Evolutionary conservation across 2,797 vertebrate genomes (phyloP).

Genomic region (Poeciliopsis turneri): DNA sequence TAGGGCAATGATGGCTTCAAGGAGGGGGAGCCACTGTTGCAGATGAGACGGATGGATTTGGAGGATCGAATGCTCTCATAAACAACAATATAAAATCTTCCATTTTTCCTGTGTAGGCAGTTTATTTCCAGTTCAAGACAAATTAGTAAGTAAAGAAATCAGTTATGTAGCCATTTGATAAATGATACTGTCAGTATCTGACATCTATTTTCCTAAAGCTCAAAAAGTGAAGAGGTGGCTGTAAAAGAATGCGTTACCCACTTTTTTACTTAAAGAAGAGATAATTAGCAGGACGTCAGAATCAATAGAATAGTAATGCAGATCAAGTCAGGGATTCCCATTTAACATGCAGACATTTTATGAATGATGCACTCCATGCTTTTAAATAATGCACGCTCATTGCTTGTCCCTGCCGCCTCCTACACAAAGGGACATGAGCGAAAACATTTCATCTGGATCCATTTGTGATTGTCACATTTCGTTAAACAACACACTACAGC

Average conservation of each 20-base stretch:
- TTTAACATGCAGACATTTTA: constrained; percentile 58
- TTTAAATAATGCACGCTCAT: constrained; percentile 74
- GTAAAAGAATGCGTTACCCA: not conserved
- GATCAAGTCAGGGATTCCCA: constrained; percentile 44
- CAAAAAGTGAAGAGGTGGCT: not conserved
- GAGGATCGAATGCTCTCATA: not conserved
- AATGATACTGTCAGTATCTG: not conserved
- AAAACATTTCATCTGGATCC: constrained; percentile 27
- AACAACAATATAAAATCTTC: not conserved
- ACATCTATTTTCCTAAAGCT: not conserved
- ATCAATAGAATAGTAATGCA: constrained; percentile 17
- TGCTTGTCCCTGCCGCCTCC: constrained; percentile 34
- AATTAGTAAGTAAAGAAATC: not conserved
- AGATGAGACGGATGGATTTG: constrained; percentile 37
- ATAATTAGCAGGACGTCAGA: constrained; percentile 15
- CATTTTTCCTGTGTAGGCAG: not conserved
- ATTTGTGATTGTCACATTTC: constrained; percentile 4
- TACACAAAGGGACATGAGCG: constrained; percentile 43
- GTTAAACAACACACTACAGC: not conserved
- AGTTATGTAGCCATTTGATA: not conserved
- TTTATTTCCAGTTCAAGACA: not conserved
- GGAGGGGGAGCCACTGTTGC: constrained; percentile 12
- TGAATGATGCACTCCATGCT: constrained; percentile 53
- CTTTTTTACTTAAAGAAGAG: not conserved
- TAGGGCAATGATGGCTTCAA: constrained; percentile 42